Conservation (phyloP, 2,113 vertebrate species). For the Notiomystis cincta region DNA sequence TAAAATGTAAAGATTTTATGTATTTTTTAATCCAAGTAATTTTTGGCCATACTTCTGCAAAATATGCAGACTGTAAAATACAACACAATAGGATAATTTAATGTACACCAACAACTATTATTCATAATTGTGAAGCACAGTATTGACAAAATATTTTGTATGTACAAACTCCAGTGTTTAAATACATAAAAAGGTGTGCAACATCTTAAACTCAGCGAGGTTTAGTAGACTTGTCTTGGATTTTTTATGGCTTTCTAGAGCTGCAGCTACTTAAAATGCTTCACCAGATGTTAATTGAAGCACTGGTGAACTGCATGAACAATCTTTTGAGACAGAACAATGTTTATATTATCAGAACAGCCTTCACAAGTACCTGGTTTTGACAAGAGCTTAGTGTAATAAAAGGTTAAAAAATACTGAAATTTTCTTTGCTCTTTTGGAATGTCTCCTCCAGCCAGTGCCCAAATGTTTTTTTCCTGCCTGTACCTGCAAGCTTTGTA, state of each 20-base stretch:
- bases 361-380: not conserved
- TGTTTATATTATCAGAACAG: not conserved
- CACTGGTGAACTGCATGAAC: not conserved
- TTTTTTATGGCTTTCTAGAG: not conserved
- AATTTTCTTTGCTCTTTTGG: not conserved
- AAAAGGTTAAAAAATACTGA: not conserved
- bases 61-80: not conserved
- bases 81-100: not conserved
- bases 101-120: not conserved
- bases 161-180: not conserved
- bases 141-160: not conserved
- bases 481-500: not conserved
- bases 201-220: not conserved
- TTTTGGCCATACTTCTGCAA: not conserved
- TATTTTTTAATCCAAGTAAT: not conserved
- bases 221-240: not conserved
- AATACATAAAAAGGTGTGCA: not conserved
- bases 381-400: not conserved
- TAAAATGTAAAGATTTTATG: not conserved
- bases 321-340: not conserved
- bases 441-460: not conserved
- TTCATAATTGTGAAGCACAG: not conserved
- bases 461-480: not conserved
- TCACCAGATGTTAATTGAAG: not conserved
- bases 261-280: not conserved